Evolutionary conservation across 2,113 vertebrate genomes (phyloP).

Genomic region (Stigmatopora nigra): DNA sequence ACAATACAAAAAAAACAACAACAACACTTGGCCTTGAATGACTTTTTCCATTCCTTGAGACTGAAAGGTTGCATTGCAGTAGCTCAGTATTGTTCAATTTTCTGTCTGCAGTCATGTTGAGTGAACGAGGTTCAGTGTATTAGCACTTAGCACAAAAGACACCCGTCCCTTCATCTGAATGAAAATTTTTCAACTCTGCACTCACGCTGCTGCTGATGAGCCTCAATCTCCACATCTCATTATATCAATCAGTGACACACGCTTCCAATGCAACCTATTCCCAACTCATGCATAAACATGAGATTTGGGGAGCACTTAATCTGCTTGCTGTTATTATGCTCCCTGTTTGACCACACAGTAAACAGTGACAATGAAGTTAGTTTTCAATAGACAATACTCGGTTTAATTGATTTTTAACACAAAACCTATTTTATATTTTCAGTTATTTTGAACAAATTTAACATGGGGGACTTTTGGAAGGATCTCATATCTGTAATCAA

Average conservation of each 20-base stretch:
- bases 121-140: no score
- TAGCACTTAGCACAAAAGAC: background rate
- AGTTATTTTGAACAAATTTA: background rate
- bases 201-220: constrained; percentile 19
- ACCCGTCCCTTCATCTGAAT: background rate
- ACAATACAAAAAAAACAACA: background rate
- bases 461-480: background rate
- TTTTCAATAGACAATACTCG: background rate
- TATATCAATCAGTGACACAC: constrained; percentile 38
- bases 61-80: no score
- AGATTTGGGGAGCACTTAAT: constrained; percentile 11
- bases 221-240: constrained; percentile 35
- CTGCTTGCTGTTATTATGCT: constrained; percentile 23
- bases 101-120: no score
- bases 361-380: background rate
- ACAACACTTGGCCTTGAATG: background rate
- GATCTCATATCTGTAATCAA: background rate
- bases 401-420: no score
- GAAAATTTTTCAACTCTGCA: constrained; percentile 7
- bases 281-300: constrained; percentile 56
- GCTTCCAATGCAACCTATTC: constrained; percentile 34
- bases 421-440: no score
- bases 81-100: no score
- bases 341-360: background rate
- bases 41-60: no score